Evolutionary conservation across 2,113 vertebrate genomes (phyloP).

Genomic region (Lontra canadensis): DNA sequence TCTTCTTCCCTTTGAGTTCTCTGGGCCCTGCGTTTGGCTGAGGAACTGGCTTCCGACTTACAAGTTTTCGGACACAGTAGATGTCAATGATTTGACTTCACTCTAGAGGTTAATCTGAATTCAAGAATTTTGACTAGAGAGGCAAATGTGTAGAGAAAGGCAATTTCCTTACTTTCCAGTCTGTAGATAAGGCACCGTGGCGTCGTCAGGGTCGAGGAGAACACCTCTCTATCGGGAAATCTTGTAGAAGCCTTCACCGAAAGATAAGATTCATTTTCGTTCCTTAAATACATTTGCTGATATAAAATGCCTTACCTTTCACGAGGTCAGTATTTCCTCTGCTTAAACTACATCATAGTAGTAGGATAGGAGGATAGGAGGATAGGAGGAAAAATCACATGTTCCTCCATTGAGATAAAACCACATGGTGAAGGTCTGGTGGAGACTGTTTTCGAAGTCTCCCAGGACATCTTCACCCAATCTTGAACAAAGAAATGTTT

Average conservation of each 20-base stretch:
- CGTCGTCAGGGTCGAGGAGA: not conserved
- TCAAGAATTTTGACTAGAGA: slow-evolving; percentile 1
- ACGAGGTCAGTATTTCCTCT: not conserved
- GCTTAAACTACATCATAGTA: not conserved
- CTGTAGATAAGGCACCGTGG: not conserved
- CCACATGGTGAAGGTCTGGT: not conserved
- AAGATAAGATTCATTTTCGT: not conserved
- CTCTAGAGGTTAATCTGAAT: slow-evolving; percentile 10
- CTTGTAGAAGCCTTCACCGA: not conserved
- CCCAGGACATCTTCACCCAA: not conserved
- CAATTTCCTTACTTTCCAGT: not conserved
- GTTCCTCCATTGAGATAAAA: not conserved
- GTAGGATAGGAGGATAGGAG: too few species aligned
- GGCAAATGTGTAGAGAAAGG: not conserved
- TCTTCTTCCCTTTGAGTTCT: not conserved
- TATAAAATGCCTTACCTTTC: not conserved
- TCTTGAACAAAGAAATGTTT: not conserved
- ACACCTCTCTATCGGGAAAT: not conserved
- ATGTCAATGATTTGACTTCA: not conserved
- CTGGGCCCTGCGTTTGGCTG: not conserved
- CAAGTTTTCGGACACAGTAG: not conserved
- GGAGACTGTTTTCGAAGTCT: not conserved
- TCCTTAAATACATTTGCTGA: not conserved
- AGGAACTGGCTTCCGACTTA: not conserved
- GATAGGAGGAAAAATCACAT: slow-evolving; percentile 7